Evolutionary conservation across 2,113 vertebrate species (phyloP).

Genomic region (Rallus limicola): DNA sequence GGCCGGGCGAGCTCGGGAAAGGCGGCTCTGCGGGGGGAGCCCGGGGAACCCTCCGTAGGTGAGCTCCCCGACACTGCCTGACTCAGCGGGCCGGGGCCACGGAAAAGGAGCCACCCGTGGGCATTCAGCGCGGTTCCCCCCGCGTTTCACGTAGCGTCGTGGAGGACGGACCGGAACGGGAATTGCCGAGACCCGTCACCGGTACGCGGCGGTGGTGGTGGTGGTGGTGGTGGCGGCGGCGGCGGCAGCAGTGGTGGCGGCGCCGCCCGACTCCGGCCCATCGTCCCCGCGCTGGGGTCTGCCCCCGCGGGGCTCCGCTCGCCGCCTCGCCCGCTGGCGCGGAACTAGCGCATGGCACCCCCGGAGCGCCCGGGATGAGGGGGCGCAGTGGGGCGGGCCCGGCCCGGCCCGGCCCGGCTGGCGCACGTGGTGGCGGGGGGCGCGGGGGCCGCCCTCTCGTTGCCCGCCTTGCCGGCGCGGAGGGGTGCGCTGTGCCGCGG

Average conservation of each 20-base stretch:
- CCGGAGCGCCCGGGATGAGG: neutral
- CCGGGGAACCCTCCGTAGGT: neutral
- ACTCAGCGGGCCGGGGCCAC: neutral
- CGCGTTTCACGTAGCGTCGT: neutral
- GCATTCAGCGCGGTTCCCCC: neutral
- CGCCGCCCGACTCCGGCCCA: neutral
- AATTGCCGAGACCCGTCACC: neutral
- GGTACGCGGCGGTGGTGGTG: neutral
- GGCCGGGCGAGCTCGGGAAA: neutral
- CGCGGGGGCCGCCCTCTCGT: neutral
- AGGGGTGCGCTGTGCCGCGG: neutral
- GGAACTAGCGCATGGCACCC: neutral
- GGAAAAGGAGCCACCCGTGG: neutral
- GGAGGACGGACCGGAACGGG: constrained; percentile 38
- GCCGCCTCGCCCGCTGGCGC: neutral
- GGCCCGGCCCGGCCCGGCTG: neutral
- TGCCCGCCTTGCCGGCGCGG: neutral
- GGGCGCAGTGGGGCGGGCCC: neutral
- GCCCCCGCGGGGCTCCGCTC: too few species aligned
- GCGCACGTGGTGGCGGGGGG: neutral
- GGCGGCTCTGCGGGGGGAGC: neutral
- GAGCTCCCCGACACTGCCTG: neutral
- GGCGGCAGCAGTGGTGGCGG: neutral
- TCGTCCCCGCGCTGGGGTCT: neutral
- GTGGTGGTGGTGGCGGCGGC: neutral